Evolutionary conservation across 2,888 invertebrate species (phyloP), one percentile per base, ranked within the genome.

Genomic region (Cancer borealis): DNA sequence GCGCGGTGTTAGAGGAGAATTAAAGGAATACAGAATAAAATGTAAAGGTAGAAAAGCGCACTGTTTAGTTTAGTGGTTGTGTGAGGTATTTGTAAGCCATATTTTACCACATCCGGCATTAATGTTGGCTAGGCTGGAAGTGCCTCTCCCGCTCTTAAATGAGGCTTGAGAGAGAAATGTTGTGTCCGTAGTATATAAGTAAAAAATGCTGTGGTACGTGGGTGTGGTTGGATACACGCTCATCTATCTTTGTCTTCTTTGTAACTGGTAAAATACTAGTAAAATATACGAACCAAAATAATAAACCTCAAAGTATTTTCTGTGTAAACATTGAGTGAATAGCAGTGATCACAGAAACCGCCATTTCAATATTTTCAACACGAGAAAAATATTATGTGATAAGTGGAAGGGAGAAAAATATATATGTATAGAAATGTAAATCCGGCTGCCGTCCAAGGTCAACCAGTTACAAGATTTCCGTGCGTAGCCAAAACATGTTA

Each of bases 11-110:
- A 84, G 84, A 39, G 14, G 17, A 14, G 84, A 30, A 84, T 39
- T 84, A 39, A 39, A 30, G 84, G 84, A 84, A 84, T 39, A 84
- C 14, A 14, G 84, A 39, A 84, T 73, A 84, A 84, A 84, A 84
- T 39, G 84, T 4, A 84, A 84, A 84, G 10, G 39, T 39, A 84
- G 30, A 84, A n/a, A 30, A 39, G 66, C 5, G 5, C 17, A 0
- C 12, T 84, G 14, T 84, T 84, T 3, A 39, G 84, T 39, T 84
- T 12, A 14, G 84, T 84, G 84, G 84, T 2, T 21, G 30, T 39
- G 84, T 84, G 39, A 2, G 84, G 39, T 14, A 39, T 39, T n/a
- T 84, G 66, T 66, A n/a, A 21, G 66, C 8, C 3, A 21, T 66
- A 21, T 66, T 21, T 6, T 21, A 66, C 66, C n/a, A 21, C 66